Conservation (phyloP, 2,113 vertebrate genomes). For the Indicator maculatus region DNA sequence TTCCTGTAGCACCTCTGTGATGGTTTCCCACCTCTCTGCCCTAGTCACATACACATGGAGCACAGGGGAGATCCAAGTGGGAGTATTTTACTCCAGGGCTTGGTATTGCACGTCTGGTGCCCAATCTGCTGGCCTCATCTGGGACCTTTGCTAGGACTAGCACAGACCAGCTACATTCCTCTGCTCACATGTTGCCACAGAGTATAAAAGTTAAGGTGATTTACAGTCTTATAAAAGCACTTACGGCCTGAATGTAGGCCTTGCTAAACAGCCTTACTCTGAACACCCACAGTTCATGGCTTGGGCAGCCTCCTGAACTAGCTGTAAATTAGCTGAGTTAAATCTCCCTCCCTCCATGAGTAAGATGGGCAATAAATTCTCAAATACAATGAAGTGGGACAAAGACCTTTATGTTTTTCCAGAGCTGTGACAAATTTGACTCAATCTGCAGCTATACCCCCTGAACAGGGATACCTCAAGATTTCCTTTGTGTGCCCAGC, state of each 20-base stretch:
- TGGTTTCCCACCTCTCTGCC: not conserved
- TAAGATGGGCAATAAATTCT: not conserved
- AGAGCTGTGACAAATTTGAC: not conserved
- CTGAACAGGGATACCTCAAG: not conserved
- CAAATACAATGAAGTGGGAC: not conserved
- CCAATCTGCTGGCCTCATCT: not conserved
- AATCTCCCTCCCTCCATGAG: not conserved
- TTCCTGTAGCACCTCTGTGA: not conserved
- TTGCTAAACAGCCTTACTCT: not conserved
- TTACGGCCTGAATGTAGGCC: not conserved
- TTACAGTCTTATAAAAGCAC: not conserved
- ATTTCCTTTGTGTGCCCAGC: not conserved
- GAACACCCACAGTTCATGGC: not conserved
- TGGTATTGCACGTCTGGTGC: accelerated
- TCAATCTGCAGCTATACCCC: not conserved
- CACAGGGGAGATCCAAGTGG: not conserved
- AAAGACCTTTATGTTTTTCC: not conserved
- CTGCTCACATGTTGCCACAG: not conserved
- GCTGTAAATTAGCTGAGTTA: not conserved
- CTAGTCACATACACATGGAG: accelerated
- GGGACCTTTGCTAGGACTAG: not conserved
- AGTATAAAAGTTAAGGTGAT: not conserved
- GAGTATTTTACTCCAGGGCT: not conserved
- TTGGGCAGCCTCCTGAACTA: not conserved
- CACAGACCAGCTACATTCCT: not conserved